Percentiles rank a stretch among this genome's conserved stretches.
Evolutionary conservation across 2,113 vertebrate genomes (phyloP).

Genomic region (Otus sunia): DNA sequence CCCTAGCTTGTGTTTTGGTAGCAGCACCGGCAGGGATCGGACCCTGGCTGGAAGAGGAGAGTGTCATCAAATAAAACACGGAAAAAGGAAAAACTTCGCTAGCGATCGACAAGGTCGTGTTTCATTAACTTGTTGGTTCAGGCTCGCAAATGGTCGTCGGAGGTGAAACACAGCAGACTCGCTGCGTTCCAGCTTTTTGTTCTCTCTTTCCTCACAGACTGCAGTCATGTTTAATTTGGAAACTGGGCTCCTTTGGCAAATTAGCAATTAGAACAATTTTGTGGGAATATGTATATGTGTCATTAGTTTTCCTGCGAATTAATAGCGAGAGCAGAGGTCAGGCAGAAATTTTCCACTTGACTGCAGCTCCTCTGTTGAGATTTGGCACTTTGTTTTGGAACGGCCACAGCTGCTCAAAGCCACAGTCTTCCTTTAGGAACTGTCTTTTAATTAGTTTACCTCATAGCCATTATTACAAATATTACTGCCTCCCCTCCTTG

Average conservation of each 20-base stretch:
- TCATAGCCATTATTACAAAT: conserved; percentile 94
- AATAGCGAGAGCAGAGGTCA: conserved; percentile 92
- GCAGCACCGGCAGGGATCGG: background rate
- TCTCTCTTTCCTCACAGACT: conserved; percentile 77
- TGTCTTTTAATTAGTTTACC: conserved; percentile 96
- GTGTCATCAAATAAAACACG: conserved; percentile 68
- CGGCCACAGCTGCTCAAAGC: conserved; percentile 83
- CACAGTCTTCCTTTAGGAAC: conserved; percentile 85
- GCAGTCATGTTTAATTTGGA: conserved; percentile 94
- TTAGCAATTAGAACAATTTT: conserved; percentile 99
- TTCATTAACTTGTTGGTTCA: conserved; percentile 83
- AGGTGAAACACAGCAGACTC: conserved; percentile 64
- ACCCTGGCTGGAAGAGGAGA: conserved; percentile 36
- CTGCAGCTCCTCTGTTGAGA: conserved; percentile 83
- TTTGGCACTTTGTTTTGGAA: conserved; percentile 85
- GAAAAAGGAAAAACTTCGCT: conserved; percentile 69
- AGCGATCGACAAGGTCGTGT: conserved; percentile 77
- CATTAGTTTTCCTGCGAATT: conserved; percentile 98
- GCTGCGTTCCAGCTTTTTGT: conserved; percentile 66
- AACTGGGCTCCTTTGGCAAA: conserved; percentile 92
- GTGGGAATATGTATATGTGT: conserved; percentile 97
- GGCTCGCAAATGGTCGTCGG: conserved; percentile 70
- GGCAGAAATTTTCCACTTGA: conserved; percentile 93
- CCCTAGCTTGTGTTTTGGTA: background rate
- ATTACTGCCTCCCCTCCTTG: conserved; percentile 79